A percentile compares a stretch with the other conserved stretches of the same genome.
phyloP scores from a whole-genome alignment of 2,113 vertebrate species.

The Coptodon bakossiorum region DNA sequence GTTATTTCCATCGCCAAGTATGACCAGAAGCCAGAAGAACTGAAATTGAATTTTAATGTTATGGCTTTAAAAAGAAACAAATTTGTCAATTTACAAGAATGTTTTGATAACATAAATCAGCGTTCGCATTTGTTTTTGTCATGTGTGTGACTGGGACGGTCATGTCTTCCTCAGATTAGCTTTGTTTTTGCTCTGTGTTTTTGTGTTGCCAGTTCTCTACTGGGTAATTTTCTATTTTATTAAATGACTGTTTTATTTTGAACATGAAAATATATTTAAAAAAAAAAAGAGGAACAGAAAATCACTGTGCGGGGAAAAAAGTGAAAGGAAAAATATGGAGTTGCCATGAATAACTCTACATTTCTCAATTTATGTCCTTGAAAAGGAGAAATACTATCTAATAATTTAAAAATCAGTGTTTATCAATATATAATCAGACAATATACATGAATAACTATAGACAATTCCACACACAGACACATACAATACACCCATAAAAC shows the following conservation, averaged over 20 bases:
- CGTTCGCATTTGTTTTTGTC: background rate
- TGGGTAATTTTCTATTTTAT: background rate
- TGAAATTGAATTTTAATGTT: background rate
- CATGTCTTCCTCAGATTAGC: background rate
- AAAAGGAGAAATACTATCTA: background rate
- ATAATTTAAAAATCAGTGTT: background rate
- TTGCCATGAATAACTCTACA: background rate
- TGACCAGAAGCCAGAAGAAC: background rate
- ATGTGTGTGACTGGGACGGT: background rate
- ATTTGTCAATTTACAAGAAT: background rate
- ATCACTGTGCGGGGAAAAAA: background rate
- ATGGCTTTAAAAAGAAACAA: rapidly evolving
- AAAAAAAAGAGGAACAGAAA: background rate
- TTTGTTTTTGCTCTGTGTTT: background rate
- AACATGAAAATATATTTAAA: background rate
- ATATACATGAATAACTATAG: background rate
- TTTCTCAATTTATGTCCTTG: background rate
- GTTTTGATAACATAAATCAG: background rate
- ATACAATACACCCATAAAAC: background rate
- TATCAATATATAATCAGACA: background rate
- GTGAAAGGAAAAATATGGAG: background rate
- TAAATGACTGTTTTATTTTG: background rate
- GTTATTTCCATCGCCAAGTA: background rate
- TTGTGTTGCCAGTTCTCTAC: background rate
- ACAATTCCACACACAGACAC: background rate